Percentiles rank a stretch among this genome's conserved stretches.
Evolutionary conservation across 2,888 invertebrate genomes (phyloP).

Genomic region (Pollenia amentaria): DNA sequence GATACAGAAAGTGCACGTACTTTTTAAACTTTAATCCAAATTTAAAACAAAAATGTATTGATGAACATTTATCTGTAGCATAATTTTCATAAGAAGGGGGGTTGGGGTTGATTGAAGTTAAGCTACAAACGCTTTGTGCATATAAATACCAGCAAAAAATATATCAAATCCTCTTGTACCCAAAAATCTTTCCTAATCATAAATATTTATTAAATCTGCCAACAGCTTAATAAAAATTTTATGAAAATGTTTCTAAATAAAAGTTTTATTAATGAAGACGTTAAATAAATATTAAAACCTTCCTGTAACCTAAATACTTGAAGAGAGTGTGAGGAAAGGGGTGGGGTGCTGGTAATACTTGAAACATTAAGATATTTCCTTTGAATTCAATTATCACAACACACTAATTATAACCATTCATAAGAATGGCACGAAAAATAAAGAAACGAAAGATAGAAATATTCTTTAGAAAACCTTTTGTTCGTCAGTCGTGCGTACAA

Average conservation of each 20-base stretch:
- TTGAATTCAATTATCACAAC: slow-evolving; percentile 67
- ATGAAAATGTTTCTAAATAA: slow-evolving; percentile 8
- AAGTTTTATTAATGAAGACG: slow-evolving; percentile 30
- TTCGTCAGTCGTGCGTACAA: slow-evolving; percentile 64
- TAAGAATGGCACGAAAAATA: slow-evolving; percentile 1
- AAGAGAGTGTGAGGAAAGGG: background rate
- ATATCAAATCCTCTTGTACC: background rate
- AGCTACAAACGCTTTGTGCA: background rate
- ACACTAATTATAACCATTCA: slow-evolving; percentile 57
- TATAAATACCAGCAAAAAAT: background rate
- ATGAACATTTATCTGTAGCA: no score
- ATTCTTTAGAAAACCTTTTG: slow-evolving; percentile 48
- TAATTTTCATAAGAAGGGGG: no score
- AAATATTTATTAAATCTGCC: slow-evolving; percentile 18
- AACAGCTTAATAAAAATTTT: slow-evolving; percentile 27
- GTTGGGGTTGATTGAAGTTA: background rate
- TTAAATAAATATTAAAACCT: slow-evolving; percentile 52
- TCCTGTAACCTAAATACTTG: background rate
- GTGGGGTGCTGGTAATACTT: slow-evolving; percentile 1
- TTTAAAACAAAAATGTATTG: no score
- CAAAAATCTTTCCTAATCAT: background rate
- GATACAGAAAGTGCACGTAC: no score
- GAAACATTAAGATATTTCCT: slow-evolving; percentile 40
- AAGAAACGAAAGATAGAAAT: slow-evolving; percentile 15
- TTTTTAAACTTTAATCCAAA: no score